Conservation (phyloP, 1,140 invertebrate genomes). For the Stenopsyche tienmushanensis region DNA sequence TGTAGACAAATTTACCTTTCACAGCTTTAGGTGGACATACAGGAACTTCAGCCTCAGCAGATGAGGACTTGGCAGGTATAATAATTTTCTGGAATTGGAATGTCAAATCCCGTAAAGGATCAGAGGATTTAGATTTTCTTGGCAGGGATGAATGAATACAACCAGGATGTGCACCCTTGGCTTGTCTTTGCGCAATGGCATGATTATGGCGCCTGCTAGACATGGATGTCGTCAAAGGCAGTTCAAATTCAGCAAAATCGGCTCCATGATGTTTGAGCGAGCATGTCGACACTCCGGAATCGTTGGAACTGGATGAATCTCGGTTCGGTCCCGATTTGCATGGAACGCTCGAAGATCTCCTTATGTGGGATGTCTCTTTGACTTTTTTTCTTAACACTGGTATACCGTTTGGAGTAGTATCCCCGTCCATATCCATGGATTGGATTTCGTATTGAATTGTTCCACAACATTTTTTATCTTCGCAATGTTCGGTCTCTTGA, state of each 20-base stretch:
- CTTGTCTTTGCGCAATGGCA: constrained; percentile 50
- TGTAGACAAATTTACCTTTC: constrained; percentile 50
- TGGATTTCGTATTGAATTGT: constrained; percentile 54
- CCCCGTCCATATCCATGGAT: constrained; percentile 51
- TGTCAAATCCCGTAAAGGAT: constrained; percentile 67
- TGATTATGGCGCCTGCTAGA: constrained; percentile 55
- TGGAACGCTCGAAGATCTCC: constrained; percentile 78
- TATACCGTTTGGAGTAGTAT: constrained; percentile 47
- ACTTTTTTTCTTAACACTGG: constrained; percentile 52
- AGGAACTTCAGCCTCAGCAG: constrained; percentile 72
- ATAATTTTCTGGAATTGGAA: constrained; percentile 69
- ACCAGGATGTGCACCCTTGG: constrained; percentile 45
- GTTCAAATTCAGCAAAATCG: constrained; percentile 68
- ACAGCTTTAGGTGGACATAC: constrained; percentile 61
- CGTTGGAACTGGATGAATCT: constrained; percentile 81
- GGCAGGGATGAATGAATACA: constrained; percentile 68
- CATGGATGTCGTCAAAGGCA: constrained; percentile 61
- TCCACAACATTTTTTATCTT: constrained; percentile 48
- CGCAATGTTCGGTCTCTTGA: constrained; percentile 52
- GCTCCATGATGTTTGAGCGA: constrained; percentile 63
- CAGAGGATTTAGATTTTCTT: constrained; percentile 72
- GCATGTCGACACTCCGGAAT: constrained; percentile 77
- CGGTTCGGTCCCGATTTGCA: constrained; percentile 74
- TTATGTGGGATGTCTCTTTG: constrained; percentile 64
- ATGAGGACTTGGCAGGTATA: constrained; percentile 68